These are phyloP conservation scores for Poeciliopsis prolifica DNA, from an alignment of 2,113 vertebrate species.

Conservation along the genomic window DNA sequence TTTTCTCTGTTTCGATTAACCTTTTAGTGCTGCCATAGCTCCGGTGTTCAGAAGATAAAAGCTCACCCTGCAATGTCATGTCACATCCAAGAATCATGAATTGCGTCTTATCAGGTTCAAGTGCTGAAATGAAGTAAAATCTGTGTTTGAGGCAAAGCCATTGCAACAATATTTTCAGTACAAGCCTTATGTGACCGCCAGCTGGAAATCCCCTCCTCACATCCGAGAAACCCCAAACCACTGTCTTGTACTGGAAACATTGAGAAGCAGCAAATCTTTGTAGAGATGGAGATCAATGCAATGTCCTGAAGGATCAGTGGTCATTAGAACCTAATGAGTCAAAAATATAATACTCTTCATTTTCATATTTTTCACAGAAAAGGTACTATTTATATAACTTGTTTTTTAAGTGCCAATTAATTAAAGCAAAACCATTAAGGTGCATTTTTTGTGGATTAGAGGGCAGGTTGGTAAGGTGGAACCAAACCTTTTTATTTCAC, in stretches of 20 bases:
- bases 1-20: slow-evolving; percentile 54
- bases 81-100: slow-evolving; percentile 30
- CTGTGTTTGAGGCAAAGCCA: slow-evolving; percentile 59
- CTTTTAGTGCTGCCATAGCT: slow-evolving; percentile 42
- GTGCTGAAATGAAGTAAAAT: slow-evolving; percentile 37
- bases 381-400: slow-evolving; percentile 81
- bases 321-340: slow-evolving; percentile 52
- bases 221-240: slow-evolving; percentile 31
- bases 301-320: slow-evolving; percentile 43
- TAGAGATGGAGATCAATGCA: slow-evolving; percentile 30
- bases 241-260: slow-evolving; percentile 29
- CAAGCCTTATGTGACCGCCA: slow-evolving; percentile 68
- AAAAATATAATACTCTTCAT: slow-evolving; percentile 63
- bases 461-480: slow-evolving; percentile 59
- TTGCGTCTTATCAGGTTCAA: slow-evolving; percentile 49
- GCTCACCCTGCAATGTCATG: slow-evolving; percentile 38
- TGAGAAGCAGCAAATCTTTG: slow-evolving; percentile 29
- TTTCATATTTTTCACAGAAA: slow-evolving; percentile 79
- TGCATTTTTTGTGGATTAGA: slow-evolving; percentile 63
- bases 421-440: slow-evolving; percentile 77
- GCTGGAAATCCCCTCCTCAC: slow-evolving; percentile 34
- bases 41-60: slow-evolving; percentile 44
- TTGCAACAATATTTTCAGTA: slow-evolving; percentile 59
- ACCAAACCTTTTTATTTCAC: slow-evolving; percentile 76
- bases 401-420: slow-evolving; percentile 82